A percentile compares a stretch with the other conserved stretches of the same genome.
These are phyloP conservation scores for Sebastes fasciatus DNA, from an alignment of 2,113 vertebrate species.

Conservation along the genomic window DNA sequence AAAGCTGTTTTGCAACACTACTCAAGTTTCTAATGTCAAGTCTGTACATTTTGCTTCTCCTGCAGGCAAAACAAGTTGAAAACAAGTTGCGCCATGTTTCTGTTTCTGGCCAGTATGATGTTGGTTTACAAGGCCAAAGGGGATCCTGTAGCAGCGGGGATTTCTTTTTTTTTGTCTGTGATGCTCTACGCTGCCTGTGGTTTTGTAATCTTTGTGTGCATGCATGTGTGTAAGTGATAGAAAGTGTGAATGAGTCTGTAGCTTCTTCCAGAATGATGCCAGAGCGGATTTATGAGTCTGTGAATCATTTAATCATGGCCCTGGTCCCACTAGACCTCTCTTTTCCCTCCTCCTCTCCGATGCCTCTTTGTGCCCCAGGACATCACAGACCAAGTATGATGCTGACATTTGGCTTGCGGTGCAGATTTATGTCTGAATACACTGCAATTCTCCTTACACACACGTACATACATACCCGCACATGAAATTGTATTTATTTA, in stretches of 20 bases:
- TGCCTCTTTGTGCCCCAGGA: slow-evolving; percentile 29
- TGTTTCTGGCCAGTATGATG: slow-evolving; percentile 1
- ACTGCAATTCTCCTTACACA: background rate
- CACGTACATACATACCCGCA: background rate
- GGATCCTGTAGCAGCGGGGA: background rate
- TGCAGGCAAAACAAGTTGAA: slow-evolving; percentile 7
- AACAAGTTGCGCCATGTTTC: background rate
- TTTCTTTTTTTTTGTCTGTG: background rate
- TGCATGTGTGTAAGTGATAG: slow-evolving; percentile 9
- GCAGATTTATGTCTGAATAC: slow-evolving; percentile 27
- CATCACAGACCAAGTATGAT: slow-evolving; percentile 25
- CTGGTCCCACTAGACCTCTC: slow-evolving; percentile 23
- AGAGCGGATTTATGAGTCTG: slow-evolving; percentile 40
- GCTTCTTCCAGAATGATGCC: slow-evolving; percentile 33
- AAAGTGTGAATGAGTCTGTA: slow-evolving; percentile 35
- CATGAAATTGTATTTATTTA: background rate
- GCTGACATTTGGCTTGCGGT: slow-evolving; percentile 27
- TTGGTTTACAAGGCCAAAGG: background rate
- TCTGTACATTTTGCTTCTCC: background rate
- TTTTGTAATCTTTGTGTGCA: slow-evolving; percentile 20
- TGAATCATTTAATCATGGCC: slow-evolving; percentile 49
- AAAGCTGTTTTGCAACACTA: background rate
- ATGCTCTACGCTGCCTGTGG: background rate
- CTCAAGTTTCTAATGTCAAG: background rate
- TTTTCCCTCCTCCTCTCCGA: slow-evolving; percentile 21